Percentiles rank a stretch among this genome's conserved stretches.
Conservation (phyloP, 2,113 vertebrate genomes). For the Cynopterus brachyotis region DNA sequence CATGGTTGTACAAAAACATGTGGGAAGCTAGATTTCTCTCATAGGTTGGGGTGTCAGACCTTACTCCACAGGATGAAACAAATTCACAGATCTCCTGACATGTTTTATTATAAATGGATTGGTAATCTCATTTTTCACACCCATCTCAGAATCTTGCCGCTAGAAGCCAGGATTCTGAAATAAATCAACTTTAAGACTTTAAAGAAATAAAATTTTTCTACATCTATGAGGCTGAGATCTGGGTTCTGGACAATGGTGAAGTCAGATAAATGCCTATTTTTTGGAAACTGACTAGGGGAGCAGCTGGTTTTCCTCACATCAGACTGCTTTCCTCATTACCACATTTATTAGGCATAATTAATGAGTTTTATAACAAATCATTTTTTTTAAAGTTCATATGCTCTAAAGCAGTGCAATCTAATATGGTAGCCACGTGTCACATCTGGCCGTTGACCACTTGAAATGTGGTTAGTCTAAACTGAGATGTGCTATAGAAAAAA, state of each 20-base stretch:
- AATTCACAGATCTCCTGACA: neutral
- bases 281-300: neutral
- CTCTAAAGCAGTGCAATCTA: neutral
- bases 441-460: neutral
- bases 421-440: neutral
- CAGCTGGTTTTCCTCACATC: neutral
- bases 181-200: neutral
- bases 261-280: neutral
- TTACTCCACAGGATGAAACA: neutral
- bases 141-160: neutral
- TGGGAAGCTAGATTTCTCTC: neutral
- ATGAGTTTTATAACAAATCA: neutral
- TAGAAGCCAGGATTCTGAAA: neutral
- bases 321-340: neutral
- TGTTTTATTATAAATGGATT: neutral
- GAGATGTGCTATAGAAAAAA: neutral
- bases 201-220: neutral
- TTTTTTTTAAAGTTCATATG: neutral
- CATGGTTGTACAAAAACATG: neutral
- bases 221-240: neutral
- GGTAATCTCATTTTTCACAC: neutral
- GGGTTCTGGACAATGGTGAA: neutral
- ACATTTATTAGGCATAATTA: neutral
- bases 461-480: neutral
- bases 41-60: neutral